Evolutionary conservation across 2,113 vertebrate species (phyloP).

Genomic region (Collichthys lucidus): DNA sequence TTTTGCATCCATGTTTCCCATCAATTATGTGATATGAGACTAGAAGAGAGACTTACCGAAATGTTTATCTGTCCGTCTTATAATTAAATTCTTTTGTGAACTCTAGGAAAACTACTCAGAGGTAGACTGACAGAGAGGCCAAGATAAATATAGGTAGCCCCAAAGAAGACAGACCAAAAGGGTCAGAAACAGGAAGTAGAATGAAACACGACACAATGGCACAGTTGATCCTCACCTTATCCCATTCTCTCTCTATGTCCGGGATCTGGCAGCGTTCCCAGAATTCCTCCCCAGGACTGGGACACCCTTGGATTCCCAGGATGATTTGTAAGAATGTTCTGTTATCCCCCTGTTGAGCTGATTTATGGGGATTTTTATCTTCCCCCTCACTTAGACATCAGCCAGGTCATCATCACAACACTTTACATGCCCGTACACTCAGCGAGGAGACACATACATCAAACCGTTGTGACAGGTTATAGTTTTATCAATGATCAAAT

Average conservation of each 20-base stretch:
- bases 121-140: not conserved
- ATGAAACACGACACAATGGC: slow-evolving; percentile 5
- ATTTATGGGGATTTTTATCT: slow-evolving; percentile 79
- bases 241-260: slow-evolving; percentile 6
- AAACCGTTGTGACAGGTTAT: slow-evolving; percentile 56
- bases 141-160: not conserved
- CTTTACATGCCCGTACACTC: slow-evolving; percentile 76
- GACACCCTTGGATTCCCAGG: slow-evolving; percentile 64
- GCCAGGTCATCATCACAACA: slow-evolving; percentile 75
- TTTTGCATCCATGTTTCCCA: slow-evolving; percentile 5
- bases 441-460: slow-evolving; percentile 74
- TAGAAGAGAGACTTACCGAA: not conserved
- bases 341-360: slow-evolving; percentile 68
- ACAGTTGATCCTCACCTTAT: slow-evolving; percentile 17
- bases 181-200: slow-evolving; percentile 25
- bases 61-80: not conserved
- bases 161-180: not conserved
- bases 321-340: slow-evolving; percentile 75
- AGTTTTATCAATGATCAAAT: slow-evolving; percentile 78
- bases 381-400: slow-evolving; percentile 74
- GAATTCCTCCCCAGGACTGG: slow-evolving; percentile 64
- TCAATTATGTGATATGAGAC: slow-evolving; percentile 6
- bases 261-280: slow-evolving; percentile 71
- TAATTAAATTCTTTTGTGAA: not conserved
- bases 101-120: not conserved